Base-by-base conservation (phyloP, 2,888 invertebrate genomes). In the Cylindroiulus punctatus region DNA sequence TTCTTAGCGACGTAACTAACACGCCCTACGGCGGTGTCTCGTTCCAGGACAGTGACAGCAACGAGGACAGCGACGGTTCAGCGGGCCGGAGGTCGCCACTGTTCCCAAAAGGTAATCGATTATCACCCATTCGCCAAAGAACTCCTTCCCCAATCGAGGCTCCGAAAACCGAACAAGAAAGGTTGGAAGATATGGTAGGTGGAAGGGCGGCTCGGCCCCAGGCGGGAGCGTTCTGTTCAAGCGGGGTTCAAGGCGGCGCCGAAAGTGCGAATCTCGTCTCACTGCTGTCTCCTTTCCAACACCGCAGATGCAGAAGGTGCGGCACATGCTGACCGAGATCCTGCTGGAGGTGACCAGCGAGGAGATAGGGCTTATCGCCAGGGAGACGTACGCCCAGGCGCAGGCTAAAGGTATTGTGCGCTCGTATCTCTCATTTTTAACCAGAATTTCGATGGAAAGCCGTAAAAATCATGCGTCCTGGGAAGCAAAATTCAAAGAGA, bases 271-370 rank as follows among this genome's bases (percentile, higher is more conserved):
- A 7, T 76, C 10, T 76, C 10, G 4, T 76, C 26, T 76, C 7
- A 7, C 26, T 76, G 4, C 7, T 76, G 10, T 76, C 10, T 26
- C 26, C 22, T 82, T 30, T 30, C 36, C 40, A 2, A 82, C 32
- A 19, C 22, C 30, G 65, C 89, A 92, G 92, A 97, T 98, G 96
- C 91, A 96, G 90, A 94, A 94, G 90, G 96, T 98, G 85, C 94
- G 98, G 88, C 93, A 95, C 88, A 95, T 95, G 89, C 93, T 98
- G 92, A 98, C 98, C 44, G 97, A 98, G 92, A 95, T 98, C 90
- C 93, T 99, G 88, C 93, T 98, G 89, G 97, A 97, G 91, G 98
- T 98, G 89, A 98, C 98, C 36, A 96, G 95, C 91, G 94, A 95
- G 91, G 96, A 97, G 93, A 96, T 98, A 90, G 93, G 94, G 90